These are phyloP conservation scores for Platysternon megacephalum DNA, from an alignment of 2,113 vertebrate genomes.

Conservation along the genomic window DNA sequence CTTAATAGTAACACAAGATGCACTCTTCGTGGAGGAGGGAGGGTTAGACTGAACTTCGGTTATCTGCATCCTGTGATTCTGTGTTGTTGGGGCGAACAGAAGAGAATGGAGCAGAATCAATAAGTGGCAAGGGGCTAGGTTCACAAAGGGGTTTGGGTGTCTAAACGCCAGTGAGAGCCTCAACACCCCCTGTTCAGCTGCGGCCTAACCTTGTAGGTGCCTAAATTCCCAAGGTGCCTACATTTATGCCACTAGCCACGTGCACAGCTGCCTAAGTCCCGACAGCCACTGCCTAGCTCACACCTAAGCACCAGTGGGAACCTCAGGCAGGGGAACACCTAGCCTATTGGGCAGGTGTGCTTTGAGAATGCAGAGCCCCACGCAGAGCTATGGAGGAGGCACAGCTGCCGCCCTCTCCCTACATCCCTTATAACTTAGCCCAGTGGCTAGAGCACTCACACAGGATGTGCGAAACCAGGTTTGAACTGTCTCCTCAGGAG, in stretches of 20 bases:
- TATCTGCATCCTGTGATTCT: background rate
- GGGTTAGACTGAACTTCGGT: rapidly evolving
- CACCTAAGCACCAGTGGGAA: background rate
- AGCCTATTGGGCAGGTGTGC: background rate
- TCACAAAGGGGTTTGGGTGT: background rate
- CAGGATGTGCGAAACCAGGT: too few species aligned
- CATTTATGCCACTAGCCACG: background rate
- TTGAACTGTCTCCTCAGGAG: too few species aligned
- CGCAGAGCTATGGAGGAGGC: too few species aligned
- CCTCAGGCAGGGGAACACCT: background rate
- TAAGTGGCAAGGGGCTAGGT: background rate
- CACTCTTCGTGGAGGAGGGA: background rate
- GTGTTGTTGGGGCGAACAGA: background rate
- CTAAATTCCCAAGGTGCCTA: background rate
- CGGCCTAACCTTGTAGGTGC: background rate
- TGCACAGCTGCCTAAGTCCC: background rate
- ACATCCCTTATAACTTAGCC: too few species aligned
- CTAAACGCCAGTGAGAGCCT: background rate
- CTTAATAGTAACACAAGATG: background rate
- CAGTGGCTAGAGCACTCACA: too few species aligned
- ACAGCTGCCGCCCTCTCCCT: too few species aligned
- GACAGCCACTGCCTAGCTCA: background rate
- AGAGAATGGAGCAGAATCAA: background rate
- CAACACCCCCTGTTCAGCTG: background rate
- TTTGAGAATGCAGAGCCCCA: too few species aligned